These are phyloP conservation scores for Rhagonycha lutea DNA, from an alignment of 2,888 invertebrate species.

Conservation along the genomic window DNA sequence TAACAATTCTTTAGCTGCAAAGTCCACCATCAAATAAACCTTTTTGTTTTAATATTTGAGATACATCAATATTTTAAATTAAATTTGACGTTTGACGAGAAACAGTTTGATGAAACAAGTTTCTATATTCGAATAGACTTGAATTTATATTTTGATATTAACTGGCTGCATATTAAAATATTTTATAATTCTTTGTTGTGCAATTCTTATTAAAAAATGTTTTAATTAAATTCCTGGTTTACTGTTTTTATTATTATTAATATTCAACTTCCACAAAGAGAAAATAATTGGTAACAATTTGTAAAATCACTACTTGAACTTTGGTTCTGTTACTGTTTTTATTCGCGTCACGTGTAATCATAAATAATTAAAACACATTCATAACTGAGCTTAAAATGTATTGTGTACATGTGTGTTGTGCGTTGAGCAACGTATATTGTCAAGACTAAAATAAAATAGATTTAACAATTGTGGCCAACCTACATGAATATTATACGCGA, in stretches of 20 bases:
- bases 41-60: neutral
- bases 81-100: neutral
- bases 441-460: neutral
- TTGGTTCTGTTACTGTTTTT: neutral
- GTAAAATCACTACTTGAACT: neutral
- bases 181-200: neutral
- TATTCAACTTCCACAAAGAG: neutral
- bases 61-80: neutral
- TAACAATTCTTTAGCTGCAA: neutral
- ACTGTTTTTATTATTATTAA: neutral
- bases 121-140: neutral
- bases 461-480: neutral
- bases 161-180: neutral
- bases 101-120: neutral
- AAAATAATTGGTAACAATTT: neutral
- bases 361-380: constrained; percentile 19
- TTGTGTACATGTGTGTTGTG: neutral
- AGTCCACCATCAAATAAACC: neutral
- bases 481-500: neutral
- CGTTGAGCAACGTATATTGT: neutral
- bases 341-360: neutral
- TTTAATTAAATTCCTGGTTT: neutral
- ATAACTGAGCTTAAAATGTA: neutral
- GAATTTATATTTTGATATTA: neutral
- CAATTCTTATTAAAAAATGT: neutral